phyloP scores from a whole-genome alignment of 53 echinoderm and acorn worm genomes.

The Glandiceps talaboti region DNA sequence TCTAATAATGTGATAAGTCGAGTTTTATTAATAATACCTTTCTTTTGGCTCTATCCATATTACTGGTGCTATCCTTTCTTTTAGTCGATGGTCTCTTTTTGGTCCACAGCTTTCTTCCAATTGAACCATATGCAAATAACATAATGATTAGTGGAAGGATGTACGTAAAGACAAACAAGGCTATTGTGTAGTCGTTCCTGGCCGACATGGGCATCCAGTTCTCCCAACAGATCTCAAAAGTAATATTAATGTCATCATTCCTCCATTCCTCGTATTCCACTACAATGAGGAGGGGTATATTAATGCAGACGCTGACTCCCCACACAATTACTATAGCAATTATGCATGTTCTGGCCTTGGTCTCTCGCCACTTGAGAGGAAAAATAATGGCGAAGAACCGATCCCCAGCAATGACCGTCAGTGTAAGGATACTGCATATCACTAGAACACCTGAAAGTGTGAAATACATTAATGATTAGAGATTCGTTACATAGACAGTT shows the following conservation, averaged over 20 bases:
- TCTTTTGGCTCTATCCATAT: constrained; percentile 64
- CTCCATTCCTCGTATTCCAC: constrained; percentile 10
- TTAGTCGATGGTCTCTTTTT: constrained; percentile 55
- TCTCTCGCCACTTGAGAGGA: neutral
- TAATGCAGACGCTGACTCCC: constrained; percentile 44
- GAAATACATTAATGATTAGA: too few relatives aligned
- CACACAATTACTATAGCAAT: constrained; percentile 23
- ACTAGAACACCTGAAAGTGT: neutral
- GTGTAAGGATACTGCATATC: neutral
- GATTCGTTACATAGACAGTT: too few relatives aligned
- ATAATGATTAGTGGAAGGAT: constrained; percentile 58
- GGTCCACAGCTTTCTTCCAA: constrained; percentile 51
- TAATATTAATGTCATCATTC: constrained; percentile 44
- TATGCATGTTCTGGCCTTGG: neutral
- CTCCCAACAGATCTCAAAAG: constrained; percentile 13
- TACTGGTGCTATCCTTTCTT: constrained; percentile 40
- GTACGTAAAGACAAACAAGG: constrained; percentile 42
- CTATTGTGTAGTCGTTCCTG: constrained; percentile 33
- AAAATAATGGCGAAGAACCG: neutral
- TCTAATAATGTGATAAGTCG: too few relatives aligned
- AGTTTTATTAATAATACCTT: constrained; percentile 56
- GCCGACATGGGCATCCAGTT: neutral
- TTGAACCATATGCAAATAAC: constrained; percentile 56
- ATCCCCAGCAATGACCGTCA: neutral
- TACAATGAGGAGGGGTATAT: constrained; percentile 45